A percentile compares a stretch with the other conserved stretches of the same genome.
These are phyloP conservation scores for Thereva nobilitata DNA, from an alignment of 2,888 invertebrate species.

Conservation along the genomic window DNA sequence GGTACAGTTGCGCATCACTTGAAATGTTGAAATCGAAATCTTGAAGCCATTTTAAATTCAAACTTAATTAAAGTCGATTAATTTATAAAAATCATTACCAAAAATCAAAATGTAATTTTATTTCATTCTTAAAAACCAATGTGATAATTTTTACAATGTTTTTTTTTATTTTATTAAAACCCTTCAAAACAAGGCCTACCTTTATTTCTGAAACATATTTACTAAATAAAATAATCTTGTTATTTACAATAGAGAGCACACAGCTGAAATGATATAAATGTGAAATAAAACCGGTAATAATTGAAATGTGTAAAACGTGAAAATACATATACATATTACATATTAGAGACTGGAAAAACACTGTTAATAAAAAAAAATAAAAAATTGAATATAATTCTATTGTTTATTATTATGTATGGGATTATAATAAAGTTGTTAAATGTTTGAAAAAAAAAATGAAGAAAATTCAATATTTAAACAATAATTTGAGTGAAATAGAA, in stretches of 20 bases:
- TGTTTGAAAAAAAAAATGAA: conserved; percentile 24
- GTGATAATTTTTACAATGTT: too few species aligned
- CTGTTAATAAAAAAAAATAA: neutral
- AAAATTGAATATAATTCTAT: conserved; percentile 18
- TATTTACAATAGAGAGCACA: neutral
- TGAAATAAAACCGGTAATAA: conserved; percentile 4
- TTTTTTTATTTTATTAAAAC: too few species aligned
- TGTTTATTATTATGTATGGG: conserved; percentile 36
- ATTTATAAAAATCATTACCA: too few species aligned
- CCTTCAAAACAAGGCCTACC: too few species aligned
- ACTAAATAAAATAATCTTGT: too few species aligned
- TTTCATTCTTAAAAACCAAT: too few species aligned
- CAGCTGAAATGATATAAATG: conserved; percentile 1
- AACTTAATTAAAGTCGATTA: too few species aligned
- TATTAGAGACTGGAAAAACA: conserved; percentile 39
- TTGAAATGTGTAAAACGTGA: conserved; percentile 3
- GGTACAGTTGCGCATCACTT: too few species aligned
- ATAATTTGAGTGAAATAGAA: neutral
- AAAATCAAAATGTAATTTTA: too few species aligned
- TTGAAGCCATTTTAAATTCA: too few species aligned
- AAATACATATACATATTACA: conserved; percentile 39
- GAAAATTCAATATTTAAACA: conserved; percentile 15
- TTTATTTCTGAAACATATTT: too few species aligned
- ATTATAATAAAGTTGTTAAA: conserved; percentile 30
- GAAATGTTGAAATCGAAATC: too few species aligned